Evolutionary conservation across 2,888 invertebrate species (phyloP), one percentile per base, ranked within the genome.

Genomic region (Volucella inflata): DNA sequence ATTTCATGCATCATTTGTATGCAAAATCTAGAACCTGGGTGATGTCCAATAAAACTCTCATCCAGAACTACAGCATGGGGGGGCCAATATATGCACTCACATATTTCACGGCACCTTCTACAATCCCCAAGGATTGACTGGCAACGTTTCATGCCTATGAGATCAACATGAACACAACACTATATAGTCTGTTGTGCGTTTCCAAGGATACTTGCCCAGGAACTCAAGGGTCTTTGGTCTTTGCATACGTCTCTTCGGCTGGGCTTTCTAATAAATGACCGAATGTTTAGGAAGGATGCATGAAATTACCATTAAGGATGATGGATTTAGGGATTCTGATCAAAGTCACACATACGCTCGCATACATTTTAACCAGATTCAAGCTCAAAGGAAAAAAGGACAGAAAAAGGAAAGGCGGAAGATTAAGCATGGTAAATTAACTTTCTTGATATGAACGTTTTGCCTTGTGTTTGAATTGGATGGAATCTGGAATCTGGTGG

Each of bases 1-100:
- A 80, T 80, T 84, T 84, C 84, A 80, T 84, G 84, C 84, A 84
- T 84, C 84, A 84, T 84, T 84, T 84, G 84, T 84, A 84, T 84
- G 84, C 84, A 84, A 84, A 84, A 80, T 80, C 84, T 80, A 84
- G 65, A 76, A 75, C 67, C 83, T 57, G 62, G 30, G 30, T 75
- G 83, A 79, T 79, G 83, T 79, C 79, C 79, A 84, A 84, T 84
- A 84, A 84, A 84, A 84, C 79, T 59, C 79, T 75, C 83, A 65
- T 74, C 53, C 80, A 42, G 64, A 60, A 70, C 79, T 51, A 71
- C 71, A 71, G 16, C 67, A 72, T 78, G 53, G 9, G 70, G 70
- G 42, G 48, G 71, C 74, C 74, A 72, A 82, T 82, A 67, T 80
- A 84, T 84, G 84, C 75, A 84, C 80, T 84, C 75, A 76, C 74